Percentiles rank a stretch among this genome's conserved stretches.
Evolutionary conservation across 2,888 invertebrate species (phyloP).

Genomic region (Lithophane leautieri): DNA sequence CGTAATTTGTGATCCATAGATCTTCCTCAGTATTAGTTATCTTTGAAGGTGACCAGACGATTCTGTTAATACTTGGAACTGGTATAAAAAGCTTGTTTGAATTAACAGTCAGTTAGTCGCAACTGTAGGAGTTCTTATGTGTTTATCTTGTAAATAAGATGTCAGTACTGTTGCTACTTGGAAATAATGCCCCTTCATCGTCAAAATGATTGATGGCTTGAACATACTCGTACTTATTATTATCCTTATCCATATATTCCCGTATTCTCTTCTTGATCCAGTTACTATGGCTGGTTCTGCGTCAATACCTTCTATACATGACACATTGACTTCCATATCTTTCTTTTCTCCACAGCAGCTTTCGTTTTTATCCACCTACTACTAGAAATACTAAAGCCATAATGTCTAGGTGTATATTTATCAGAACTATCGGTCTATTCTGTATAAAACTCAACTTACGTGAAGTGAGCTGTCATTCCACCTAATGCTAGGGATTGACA

Average conservation of each 20-base stretch:
- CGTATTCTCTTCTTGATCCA: not conserved
- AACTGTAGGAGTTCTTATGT: conserved; percentile 7
- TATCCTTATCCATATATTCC: not conserved
- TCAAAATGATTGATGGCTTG: not conserved
- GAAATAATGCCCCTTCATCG: not conserved
- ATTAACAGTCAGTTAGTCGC: not conserved
- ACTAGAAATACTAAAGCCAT: not conserved
- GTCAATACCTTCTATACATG: not conserved
- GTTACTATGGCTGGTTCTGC: not conserved
- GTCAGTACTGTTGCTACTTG: not conserved
- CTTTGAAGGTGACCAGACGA: conserved; percentile 28
- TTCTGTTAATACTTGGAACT: conserved; percentile 20
- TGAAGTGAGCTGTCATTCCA: too few species aligned
- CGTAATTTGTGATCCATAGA: conserved; percentile 16
- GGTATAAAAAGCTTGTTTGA: conserved; percentile 25
- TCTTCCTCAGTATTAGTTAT: conserved; percentile 25
- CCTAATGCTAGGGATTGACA: too few species aligned
- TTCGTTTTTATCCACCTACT: not conserved
- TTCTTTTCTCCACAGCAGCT: too few species aligned
- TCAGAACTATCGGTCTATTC: too few species aligned
- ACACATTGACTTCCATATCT: not conserved
- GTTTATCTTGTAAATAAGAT: not conserved
- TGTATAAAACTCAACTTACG: too few species aligned
- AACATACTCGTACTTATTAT: not conserved
- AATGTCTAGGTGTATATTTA: too few species aligned